Evolutionary conservation across 2,113 vertebrate genomes (phyloP).

Genomic region (Pteronura brasiliensis): DNA sequence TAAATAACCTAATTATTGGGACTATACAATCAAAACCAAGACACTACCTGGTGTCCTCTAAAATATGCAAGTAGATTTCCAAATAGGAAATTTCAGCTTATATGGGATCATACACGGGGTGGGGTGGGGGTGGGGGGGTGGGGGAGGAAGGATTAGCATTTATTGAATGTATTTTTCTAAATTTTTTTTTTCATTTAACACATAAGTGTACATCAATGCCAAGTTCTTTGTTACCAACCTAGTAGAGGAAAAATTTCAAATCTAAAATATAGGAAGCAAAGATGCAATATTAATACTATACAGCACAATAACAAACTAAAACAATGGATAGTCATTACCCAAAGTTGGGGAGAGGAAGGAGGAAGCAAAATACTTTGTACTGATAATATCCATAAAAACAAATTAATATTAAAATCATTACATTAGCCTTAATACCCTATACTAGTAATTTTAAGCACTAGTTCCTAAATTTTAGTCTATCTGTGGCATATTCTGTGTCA

Average conservation of each 20-base stretch:
- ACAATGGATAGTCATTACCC: background rate
- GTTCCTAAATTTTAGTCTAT: background rate
- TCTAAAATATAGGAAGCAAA: background rate
- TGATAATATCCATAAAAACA: background rate
- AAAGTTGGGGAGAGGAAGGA: background rate
- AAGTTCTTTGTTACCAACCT: background rate
- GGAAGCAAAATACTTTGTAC: background rate
- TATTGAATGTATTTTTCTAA: background rate
- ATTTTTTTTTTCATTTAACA: background rate
- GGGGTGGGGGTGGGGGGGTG: too few species aligned
- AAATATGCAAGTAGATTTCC: background rate
- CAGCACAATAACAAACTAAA: background rate
- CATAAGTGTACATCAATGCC: background rate
- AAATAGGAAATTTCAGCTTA: background rate
- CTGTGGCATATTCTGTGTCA: background rate
- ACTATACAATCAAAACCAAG: background rate
- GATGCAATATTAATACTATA: background rate
- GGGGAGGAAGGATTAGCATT: background rate
- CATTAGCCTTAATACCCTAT: background rate
- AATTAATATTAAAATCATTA: background rate
- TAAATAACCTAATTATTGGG: background rate
- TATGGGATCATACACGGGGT: background rate
- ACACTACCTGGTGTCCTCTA: background rate
- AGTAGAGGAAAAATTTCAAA: background rate
- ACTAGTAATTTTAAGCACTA: background rate